phyloP scores from a whole-genome alignment of 2,888 invertebrate genomes.

The Tridacna gigas region DNA sequence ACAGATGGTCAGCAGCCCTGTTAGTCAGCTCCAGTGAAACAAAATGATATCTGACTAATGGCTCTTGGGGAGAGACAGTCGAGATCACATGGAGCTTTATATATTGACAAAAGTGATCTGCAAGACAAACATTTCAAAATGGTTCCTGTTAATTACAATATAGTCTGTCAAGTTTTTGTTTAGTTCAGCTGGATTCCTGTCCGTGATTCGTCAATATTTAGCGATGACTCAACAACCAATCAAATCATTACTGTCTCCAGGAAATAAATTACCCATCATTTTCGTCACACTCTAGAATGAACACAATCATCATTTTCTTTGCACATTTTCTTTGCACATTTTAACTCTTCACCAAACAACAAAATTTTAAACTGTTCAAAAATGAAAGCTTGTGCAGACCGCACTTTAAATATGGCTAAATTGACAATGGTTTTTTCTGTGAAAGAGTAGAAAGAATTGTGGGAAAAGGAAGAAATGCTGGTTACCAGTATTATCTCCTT shows the following conservation, averaged over 20 bases:
- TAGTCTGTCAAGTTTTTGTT: neutral
- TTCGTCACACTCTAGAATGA: conserved; percentile 10
- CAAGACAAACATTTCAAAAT: neutral
- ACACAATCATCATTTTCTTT: conserved; percentile 3
- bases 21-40: no score
- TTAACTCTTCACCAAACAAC: neutral
- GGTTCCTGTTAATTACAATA: neutral
- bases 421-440: no score
- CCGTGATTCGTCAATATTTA: conserved; percentile 20
- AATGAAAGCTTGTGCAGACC: no score
- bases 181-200: neutral
- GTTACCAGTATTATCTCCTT: no score
- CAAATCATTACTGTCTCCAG: conserved; percentile 22
- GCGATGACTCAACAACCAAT: conserved; percentile 21
- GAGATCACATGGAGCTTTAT: no score
- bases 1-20: no score
- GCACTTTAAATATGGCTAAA: no score
- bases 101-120: no score
- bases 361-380: neutral
- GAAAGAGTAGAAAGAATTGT: no score
- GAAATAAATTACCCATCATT: conserved; percentile 24
- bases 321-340: neutral
- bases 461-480: no score
- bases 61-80: no score
- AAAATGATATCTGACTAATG: no score